Conservation (phyloP, 2,113 vertebrate genomes). For the Rhombomys opimus region DNA sequence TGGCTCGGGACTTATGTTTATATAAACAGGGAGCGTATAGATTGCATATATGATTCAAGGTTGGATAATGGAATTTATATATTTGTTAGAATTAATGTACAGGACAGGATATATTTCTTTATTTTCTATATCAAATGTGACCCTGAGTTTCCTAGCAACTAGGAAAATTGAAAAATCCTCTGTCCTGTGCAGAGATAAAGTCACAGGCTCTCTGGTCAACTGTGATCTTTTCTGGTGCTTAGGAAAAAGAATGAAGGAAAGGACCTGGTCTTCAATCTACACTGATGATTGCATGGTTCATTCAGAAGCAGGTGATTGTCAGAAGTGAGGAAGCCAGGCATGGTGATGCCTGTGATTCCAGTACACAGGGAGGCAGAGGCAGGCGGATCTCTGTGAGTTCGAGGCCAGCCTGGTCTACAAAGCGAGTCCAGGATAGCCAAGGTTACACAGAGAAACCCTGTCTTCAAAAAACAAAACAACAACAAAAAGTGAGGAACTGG, state of each 20-base stretch:
- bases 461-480: no score
- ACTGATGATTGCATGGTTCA: neutral
- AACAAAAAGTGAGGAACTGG: no score
- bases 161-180: neutral
- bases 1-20: neutral
- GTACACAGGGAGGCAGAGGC: no score
- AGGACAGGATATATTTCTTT: neutral
- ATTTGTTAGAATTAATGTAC: neutral
- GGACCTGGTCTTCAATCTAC: neutral
- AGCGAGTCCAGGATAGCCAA: no score
- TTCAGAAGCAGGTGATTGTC: neutral
- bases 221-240: neutral
- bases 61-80: neutral
- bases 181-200: neutral
- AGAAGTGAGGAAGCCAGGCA: neutral
- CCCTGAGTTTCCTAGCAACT: neutral
- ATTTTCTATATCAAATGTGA: slow-evolving; percentile 45
- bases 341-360: no score
- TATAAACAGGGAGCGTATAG: neutral
- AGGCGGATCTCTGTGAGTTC: no score
- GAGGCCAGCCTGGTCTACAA: no score
- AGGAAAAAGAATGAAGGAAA: slow-evolving; percentile 1
- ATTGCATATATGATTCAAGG: neutral
- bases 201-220: neutral
- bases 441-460: no score